Evolutionary conservation across 92 coral and sea anemone species (phyloP).

Genomic region (Siderastrea radians): DNA sequence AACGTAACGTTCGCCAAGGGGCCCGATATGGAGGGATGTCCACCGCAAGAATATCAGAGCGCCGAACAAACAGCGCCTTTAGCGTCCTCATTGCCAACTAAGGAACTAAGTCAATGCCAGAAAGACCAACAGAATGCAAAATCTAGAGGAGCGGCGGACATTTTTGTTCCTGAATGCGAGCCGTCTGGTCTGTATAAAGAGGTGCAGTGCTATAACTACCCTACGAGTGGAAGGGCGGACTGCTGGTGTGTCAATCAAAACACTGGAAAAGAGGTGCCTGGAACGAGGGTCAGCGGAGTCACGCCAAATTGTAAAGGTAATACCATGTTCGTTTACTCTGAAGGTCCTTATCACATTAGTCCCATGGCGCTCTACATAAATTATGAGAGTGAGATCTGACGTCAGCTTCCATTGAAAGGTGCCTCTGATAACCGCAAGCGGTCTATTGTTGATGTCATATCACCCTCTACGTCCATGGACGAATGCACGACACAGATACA

Average conservation of each 20-base stretch:
- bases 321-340: background rate
- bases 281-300: slow-evolving; percentile 68
- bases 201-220: slow-evolving; percentile 85
- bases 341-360: background rate
- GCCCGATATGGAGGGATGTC: slow-evolving; percentile 91
- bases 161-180: slow-evolving; percentile 86
- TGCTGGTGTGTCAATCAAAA: slow-evolving; percentile 95
- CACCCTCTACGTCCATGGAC: too few relatives aligned
- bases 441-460: too few relatives aligned
- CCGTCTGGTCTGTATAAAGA: slow-evolving; percentile 76
- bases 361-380: too few relatives aligned
- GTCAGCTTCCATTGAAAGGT: too few relatives aligned
- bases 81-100: background rate
- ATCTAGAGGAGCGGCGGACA: slow-evolving; percentile 65
- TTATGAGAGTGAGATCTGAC: too few relatives aligned
- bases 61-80: slow-evolving; percentile 22
- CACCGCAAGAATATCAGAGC: slow-evolving; percentile 12
- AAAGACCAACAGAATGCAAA: slow-evolving; percentile 58
- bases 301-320: slow-evolving; percentile 78
- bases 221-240: slow-evolving; percentile 67
- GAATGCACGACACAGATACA: too few relatives aligned
- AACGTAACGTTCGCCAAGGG: slow-evolving; percentile 84
- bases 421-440: too few relatives aligned
- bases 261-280: slow-evolving; percentile 81
- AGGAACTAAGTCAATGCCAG: slow-evolving; percentile 62